phyloP scores from a whole-genome alignment of 2,797 vertebrate genomes.

The Galago senegalensis region DNA sequence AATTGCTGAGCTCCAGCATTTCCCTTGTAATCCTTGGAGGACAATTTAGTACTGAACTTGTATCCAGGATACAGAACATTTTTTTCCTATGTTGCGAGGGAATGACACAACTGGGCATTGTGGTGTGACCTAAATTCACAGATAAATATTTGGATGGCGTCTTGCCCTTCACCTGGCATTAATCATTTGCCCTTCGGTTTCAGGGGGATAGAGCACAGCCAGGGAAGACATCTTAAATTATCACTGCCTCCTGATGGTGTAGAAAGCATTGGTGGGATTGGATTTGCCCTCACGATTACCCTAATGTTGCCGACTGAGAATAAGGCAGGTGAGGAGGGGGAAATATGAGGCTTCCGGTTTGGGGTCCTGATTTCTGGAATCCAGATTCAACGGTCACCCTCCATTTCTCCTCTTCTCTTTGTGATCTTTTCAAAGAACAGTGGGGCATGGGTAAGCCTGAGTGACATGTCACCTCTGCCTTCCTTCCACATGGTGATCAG shows the following conservation, averaged over 20 bases:
- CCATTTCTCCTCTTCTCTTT: neutral
- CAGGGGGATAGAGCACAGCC: neutral
- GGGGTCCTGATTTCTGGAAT: neutral
- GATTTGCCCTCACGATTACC: neutral
- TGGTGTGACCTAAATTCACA: conserved; percentile 78
- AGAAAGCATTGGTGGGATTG: neutral
- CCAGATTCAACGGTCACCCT: neutral
- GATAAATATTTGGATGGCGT: conserved; percentile 68
- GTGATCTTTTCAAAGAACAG: neutral
- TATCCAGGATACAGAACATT: conserved; percentile 76
- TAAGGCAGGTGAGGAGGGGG: neutral
- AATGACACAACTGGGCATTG: conserved; percentile 77
- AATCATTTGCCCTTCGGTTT: conserved; percentile 63
- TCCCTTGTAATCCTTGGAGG: conserved; percentile 78
- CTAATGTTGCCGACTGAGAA: neutral
- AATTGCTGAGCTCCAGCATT: conserved; percentile 75
- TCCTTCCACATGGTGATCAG: neutral
- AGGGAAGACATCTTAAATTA: neutral
- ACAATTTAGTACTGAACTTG: conserved; percentile 72
- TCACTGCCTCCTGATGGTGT: conserved; percentile 5
- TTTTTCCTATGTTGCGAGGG: conserved; percentile 65
- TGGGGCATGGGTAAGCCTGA: neutral
- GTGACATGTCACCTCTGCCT: neutral
- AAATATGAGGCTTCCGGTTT: neutral
- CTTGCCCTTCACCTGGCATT: conserved; percentile 61